Evolutionary conservation across 2,888 invertebrate genomes (phyloP).

Genomic region (Leucophora obtusa): DNA sequence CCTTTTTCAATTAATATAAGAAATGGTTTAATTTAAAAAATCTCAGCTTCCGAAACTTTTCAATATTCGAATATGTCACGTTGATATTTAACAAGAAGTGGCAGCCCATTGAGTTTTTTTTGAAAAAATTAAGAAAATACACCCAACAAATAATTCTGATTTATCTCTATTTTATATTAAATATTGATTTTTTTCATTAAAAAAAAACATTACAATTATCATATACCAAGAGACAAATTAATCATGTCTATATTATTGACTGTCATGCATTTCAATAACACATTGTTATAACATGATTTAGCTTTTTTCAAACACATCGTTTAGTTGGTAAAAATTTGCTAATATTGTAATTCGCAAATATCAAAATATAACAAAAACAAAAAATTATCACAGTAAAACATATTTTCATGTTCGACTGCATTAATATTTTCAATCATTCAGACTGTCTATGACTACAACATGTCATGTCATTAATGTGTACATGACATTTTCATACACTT

Average conservation of each 20-base stretch:
- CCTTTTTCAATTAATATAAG: too few relatives aligned
- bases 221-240: constrained; percentile 10
- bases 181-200: too few relatives aligned
- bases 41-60: too few relatives aligned
- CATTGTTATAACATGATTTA: constrained; percentile 59
- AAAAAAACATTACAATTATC: background rate
- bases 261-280: constrained; percentile 17
- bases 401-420: constrained; percentile 57
- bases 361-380: constrained; percentile 1
- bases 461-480: constrained; percentile 59
- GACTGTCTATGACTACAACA: constrained; percentile 39
- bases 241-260: constrained; percentile 21
- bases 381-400: constrained; percentile 55
- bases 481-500: constrained; percentile 45
- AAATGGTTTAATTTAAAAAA: too few relatives aligned
- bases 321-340: constrained; percentile 29
- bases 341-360: constrained; percentile 46
- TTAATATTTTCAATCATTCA: constrained; percentile 34
- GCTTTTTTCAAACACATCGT: constrained; percentile 54
- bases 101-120: too few relatives aligned
- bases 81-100: too few relatives aligned
- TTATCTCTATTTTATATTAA: too few relatives aligned
- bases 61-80: too few relatives aligned
- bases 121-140: too few relatives aligned
- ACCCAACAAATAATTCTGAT: too few relatives aligned